Evolutionary conservation across 2,888 invertebrate genomes (phyloP).

Genomic region (Cremastinae sp.): DNA sequence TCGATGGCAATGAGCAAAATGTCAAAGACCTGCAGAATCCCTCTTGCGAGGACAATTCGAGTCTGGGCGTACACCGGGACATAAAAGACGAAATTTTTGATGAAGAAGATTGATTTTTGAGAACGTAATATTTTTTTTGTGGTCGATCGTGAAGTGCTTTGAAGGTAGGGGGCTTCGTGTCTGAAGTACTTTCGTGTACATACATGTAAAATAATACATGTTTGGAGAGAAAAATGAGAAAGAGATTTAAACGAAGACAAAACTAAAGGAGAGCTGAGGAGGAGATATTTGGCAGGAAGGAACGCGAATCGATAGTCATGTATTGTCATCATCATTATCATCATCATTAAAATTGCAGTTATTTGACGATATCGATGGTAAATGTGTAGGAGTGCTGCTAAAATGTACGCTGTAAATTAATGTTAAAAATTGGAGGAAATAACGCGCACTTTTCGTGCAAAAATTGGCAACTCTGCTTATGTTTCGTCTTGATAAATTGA

Average conservation of each 20-base stretch:
- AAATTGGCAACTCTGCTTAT: not conserved
- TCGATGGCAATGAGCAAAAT: slow-evolving; percentile 9
- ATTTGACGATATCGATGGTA: slow-evolving; percentile 58
- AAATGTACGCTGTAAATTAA: slow-evolving; percentile 54
- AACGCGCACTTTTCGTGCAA: not conserved
- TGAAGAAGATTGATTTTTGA: slow-evolving; percentile 40
- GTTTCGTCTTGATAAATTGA: not conserved
- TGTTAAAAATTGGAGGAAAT: slow-evolving; percentile 23
- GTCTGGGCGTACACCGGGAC: slow-evolving; percentile 30
- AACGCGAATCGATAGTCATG: slow-evolving; percentile 26
- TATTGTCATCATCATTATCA: slow-evolving; percentile 31
- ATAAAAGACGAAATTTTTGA: slow-evolving; percentile 53
- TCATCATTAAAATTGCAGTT: slow-evolving; percentile 39
- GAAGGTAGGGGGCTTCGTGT: slow-evolving; percentile 38
- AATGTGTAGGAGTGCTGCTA: slow-evolving; percentile 58
- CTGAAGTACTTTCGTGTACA: slow-evolving; percentile 56
- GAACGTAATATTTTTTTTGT: slow-evolving; percentile 34
- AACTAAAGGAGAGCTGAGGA: not conserved
- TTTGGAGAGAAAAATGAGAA: slow-evolving; percentile 32
- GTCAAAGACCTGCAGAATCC: slow-evolving; percentile 13
- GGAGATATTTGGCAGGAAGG: not conserved
- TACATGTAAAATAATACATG: slow-evolving; percentile 60
- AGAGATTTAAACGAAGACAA: not conserved
- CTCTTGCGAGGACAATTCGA: slow-evolving; percentile 32
- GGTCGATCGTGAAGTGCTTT: slow-evolving; percentile 37